phyloP scores from a whole-genome alignment of 2,113 vertebrate genomes.

The Lepus americanus region DNA sequence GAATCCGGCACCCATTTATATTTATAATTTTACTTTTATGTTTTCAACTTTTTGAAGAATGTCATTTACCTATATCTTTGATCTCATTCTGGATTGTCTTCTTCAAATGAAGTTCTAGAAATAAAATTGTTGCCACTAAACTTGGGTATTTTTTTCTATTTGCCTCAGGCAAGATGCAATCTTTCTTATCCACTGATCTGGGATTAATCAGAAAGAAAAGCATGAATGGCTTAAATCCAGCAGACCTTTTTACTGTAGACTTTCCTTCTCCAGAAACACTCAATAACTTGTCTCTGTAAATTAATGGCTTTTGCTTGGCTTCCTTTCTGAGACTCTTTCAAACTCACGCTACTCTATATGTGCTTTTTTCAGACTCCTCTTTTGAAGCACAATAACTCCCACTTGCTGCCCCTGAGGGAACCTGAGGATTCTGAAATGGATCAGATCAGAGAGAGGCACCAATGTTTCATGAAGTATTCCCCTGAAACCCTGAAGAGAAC shows the following conservation, averaged over 20 bases:
- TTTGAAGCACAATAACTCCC: neutral
- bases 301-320: neutral
- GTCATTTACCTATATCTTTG: neutral
- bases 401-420: neutral
- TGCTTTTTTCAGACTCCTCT: neutral
- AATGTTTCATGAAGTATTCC: neutral
- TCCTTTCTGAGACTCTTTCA: neutral
- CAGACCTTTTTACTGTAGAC: neutral
- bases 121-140: slow-evolving; percentile 8
- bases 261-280: neutral
- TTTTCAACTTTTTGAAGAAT: neutral
- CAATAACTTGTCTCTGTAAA: neutral
- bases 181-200: neutral
- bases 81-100: neutral
- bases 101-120: slow-evolving; percentile 14
- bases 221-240: slow-evolving; percentile 12
- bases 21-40: neutral
- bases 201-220: neutral
- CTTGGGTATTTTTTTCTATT: neutral
- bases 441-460: neutral
- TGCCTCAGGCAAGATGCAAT: neutral
- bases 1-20: neutral
- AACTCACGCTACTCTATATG: neutral
- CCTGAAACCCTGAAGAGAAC: neutral
- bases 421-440: neutral